These are phyloP conservation scores for Coelinius sp. DNA, from an alignment of 2,888 invertebrate genomes.

Conservation along the genomic window DNA sequence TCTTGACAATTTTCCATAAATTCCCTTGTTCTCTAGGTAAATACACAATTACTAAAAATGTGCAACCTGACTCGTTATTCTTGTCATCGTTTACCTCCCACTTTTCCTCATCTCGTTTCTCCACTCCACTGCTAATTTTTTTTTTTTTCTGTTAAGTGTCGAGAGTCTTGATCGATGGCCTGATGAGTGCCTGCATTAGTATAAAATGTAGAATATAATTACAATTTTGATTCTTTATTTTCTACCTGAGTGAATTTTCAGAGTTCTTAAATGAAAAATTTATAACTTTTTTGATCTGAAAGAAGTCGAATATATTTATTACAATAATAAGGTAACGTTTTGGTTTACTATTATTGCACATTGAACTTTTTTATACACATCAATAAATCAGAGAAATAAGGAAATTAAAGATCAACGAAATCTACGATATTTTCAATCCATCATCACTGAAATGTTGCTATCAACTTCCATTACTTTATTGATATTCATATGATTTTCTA, in stretches of 20 bases:
- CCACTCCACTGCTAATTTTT: not conserved
- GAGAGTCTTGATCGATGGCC: not conserved
- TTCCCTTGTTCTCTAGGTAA: no score
- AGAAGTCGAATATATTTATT: no score
- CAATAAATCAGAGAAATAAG: not conserved
- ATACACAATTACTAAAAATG: no score
- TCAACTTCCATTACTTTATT: slow-evolving; percentile 1
- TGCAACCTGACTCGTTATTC: no score
- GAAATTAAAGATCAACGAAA: not conserved
- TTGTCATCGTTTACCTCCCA: no score
- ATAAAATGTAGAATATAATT: not conserved
- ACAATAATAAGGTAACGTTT: not conserved
- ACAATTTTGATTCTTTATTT: not conserved
- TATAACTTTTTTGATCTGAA: no score
- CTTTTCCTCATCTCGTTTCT: no score
- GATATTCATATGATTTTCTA: not conserved
- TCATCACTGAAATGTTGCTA: not conserved
- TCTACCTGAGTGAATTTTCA: not conserved
- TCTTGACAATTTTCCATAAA: no score
- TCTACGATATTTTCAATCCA: not conserved
- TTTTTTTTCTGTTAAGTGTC: not conserved
- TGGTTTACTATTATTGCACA: not conserved
- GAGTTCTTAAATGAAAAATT: not conserved
- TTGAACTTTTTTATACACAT: not conserved
- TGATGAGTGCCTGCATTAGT: not conserved